Conservation (phyloP, 2,113 vertebrate genomes). For the Zosterops japonicus region DNA sequence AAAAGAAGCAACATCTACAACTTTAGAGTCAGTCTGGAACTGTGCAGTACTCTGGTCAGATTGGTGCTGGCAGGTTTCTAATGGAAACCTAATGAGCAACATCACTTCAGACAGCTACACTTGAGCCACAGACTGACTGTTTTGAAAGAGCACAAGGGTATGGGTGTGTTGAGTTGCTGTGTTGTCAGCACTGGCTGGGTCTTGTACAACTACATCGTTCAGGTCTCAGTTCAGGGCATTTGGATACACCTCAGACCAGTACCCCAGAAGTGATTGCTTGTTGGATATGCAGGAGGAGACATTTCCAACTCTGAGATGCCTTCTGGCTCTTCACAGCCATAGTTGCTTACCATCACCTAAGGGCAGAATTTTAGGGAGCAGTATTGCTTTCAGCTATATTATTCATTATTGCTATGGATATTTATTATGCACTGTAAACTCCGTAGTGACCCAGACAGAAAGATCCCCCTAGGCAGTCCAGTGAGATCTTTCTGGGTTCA, state of each 20-base stretch:
- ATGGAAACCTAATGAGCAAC: neutral
- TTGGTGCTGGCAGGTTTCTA: neutral
- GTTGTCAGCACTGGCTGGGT: neutral
- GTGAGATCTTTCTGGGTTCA: neutral
- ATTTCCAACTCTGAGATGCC: neutral
- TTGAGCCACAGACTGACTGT: neutral
- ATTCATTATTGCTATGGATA: neutral
- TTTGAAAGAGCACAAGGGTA: neutral
- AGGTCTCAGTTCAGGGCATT: neutral
- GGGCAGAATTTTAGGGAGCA: neutral
- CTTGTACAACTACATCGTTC: rapidly evolving
- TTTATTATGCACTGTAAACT: neutral
- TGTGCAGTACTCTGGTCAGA: neutral
- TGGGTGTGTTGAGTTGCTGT: neutral
- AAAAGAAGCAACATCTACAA: neutral
- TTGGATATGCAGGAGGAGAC: neutral
- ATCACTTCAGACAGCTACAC: rapidly evolving
- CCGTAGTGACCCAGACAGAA: neutral
- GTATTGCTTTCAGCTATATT: neutral
- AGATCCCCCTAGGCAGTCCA: neutral
- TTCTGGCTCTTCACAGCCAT: neutral
- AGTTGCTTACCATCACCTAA: neutral
- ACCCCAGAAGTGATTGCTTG: rapidly evolving
- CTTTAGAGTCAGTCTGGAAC: neutral
- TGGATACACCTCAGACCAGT: neutral